These are phyloP conservation scores for Prosapia bicincta DNA, from an alignment of 2,888 invertebrate species.

Conservation along the genomic window DNA sequence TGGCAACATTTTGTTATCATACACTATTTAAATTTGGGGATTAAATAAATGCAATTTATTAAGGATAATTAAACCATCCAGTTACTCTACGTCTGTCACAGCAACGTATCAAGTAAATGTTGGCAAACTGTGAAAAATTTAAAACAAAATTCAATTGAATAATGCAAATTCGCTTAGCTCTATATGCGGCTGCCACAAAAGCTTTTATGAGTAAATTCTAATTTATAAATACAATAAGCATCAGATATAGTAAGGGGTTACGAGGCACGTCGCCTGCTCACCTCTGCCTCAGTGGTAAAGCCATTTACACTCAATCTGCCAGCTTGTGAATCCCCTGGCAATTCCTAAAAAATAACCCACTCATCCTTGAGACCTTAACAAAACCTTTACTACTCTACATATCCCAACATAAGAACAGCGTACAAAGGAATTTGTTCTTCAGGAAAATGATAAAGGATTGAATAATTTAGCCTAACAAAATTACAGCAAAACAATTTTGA, in stretches of 20 bases:
- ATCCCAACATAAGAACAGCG: background rate
- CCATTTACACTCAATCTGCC: background rate
- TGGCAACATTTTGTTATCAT: constrained; percentile 2
- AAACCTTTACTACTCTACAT: background rate
- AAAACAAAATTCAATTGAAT: background rate
- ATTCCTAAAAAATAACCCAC: constrained; percentile 2
- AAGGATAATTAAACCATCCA: background rate
- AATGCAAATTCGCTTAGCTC: constrained; percentile 1
- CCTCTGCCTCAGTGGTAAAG: background rate
- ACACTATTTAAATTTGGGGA: background rate
- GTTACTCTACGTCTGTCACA: background rate
- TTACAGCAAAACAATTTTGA: too few species aligned
- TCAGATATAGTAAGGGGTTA: background rate
- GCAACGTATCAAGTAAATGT: background rate
- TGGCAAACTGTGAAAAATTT: background rate
- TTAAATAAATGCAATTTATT: background rate
- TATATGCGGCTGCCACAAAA: constrained; percentile 29
- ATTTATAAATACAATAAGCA: constrained; percentile 3
- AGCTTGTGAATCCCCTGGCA: background rate
- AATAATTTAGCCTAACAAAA: background rate
- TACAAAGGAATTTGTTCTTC: background rate
- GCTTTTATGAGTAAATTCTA: constrained; percentile 26
- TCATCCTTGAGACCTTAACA: background rate
- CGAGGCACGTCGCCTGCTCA: background rate
- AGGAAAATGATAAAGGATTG: background rate